These are phyloP conservation scores for Panagrolaimus sp. DNA, from an alignment of 1,140 invertebrate genomes.

Conservation along the genomic window DNA sequence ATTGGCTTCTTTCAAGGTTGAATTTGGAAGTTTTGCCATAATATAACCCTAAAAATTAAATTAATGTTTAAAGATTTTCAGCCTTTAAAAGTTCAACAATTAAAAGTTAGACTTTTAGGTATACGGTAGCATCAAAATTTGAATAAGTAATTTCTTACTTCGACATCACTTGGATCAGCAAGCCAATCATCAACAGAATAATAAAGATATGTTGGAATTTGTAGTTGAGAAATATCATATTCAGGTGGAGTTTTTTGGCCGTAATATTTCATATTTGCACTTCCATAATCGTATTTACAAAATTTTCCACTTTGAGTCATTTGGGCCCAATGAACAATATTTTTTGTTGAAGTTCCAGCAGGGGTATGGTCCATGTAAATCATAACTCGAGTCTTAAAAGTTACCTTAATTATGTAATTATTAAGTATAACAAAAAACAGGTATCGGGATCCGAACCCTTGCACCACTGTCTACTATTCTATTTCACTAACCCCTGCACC, in stretches of 20 bases:
- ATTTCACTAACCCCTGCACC: too few relatives aligned
- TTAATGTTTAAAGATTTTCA: too few relatives aligned
- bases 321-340: slow-evolving; percentile 44
- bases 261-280: slow-evolving; percentile 34
- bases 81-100: too few relatives aligned
- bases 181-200: slow-evolving; percentile 12
- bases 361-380: slow-evolving; percentile 17
- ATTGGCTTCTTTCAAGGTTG: slow-evolving; percentile 4
- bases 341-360: slow-evolving; percentile 43
- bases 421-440: too few relatives aligned
- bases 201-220: slow-evolving; percentile 9
- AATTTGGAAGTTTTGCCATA: background rate
- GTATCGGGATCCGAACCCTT: too few relatives aligned
- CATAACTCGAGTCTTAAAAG: background rate
- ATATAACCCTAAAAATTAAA: background rate
- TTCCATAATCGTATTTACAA: slow-evolving; percentile 46
- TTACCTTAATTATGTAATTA: too few relatives aligned
- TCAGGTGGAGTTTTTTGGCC: slow-evolving; percentile 23
- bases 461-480: too few relatives aligned
- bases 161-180: slow-evolving; percentile 8
- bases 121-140: too few relatives aligned
- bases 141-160: background rate
- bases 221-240: background rate
- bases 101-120: too few relatives aligned
- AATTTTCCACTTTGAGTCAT: slow-evolving; percentile 28